Evolutionary conservation across 2,888 invertebrate species (phyloP).

Genomic region (Luffia ferchaultella): DNA sequence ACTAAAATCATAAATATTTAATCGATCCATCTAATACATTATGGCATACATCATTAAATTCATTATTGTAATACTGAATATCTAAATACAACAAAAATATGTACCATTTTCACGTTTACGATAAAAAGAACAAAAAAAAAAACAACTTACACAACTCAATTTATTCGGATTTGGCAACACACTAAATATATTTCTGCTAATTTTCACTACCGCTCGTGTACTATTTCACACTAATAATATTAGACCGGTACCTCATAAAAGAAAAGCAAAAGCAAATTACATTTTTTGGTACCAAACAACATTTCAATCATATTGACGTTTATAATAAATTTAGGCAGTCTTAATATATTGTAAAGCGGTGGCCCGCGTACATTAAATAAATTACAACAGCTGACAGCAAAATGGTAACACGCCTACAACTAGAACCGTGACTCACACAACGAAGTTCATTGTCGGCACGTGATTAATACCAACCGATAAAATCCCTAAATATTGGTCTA

Average conservation of each 20-base stretch:
- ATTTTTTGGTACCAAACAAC: slow-evolving; percentile 32
- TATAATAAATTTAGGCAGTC: slow-evolving; percentile 64
- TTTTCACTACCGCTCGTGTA: slow-evolving; percentile 10
- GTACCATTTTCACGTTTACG: slow-evolving; percentile 23
- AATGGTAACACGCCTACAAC: slow-evolving; percentile 55
- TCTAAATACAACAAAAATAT: slow-evolving; percentile 61
- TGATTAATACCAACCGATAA: slow-evolving; percentile 48
- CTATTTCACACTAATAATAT: slow-evolving; percentile 13
- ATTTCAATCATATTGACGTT: slow-evolving; percentile 38
- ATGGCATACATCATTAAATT: slow-evolving; percentile 50
- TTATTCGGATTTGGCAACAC: slow-evolving; percentile 7
- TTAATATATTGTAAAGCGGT: slow-evolving; percentile 51
- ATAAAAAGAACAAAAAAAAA: slow-evolving; percentile 1
- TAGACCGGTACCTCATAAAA: slow-evolving; percentile 10
- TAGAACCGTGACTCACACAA: slow-evolving; percentile 25
- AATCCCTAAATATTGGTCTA: slow-evolving; percentile 65
- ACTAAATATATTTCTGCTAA: slow-evolving; percentile 7
- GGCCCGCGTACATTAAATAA: slow-evolving; percentile 46
- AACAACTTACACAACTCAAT: background rate
- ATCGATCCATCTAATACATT: slow-evolving; percentile 53
- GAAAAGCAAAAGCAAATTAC: slow-evolving; percentile 1
- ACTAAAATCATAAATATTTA: slow-evolving; percentile 37
- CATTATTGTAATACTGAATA: slow-evolving; percentile 63
- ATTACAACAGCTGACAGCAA: slow-evolving; percentile 50
- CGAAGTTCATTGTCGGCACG: slow-evolving; percentile 42